Base-by-base conservation (phyloP, 2,113 vertebrate species). In the Neodontobutis hainanensis region DNA sequence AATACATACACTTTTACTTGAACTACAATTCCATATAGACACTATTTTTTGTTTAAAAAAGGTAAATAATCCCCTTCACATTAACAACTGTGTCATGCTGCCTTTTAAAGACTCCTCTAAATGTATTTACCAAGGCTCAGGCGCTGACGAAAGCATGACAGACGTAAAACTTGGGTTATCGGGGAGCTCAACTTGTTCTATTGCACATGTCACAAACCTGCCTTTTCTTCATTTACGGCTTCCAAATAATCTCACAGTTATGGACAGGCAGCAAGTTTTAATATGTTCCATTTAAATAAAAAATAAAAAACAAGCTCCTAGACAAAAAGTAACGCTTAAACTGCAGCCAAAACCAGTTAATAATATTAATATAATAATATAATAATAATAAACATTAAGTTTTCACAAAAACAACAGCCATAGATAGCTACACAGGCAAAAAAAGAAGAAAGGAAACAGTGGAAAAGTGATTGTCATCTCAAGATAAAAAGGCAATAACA, bases 401-500 rank as follows among this genome's bases (percentile, higher is more conserved):
- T 90, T 85, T 87, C 85, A 89, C 81, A 82, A 72, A 83, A 77
- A 81, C 66, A 80, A 78, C 77, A 83, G 84, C 79, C 66, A 85
- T 65, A 83, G 61, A 76, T 40, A 84, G 81, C 79, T 80, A 89
- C 80, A 90, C 79, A 76, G 77, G 87, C 68, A 84, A 75, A 76
- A 81, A 86, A 53, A 88, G 72, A 70, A 80, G 70, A 46, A 52
- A 65, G n/a, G 84, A 86, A 87, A 83, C 60, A 82, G 87, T 91
- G 89, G 89, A 88, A 92, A 91, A 93, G 83, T 90, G 91, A 92
- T 93, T 93, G 92, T 93, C 91, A 85, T 85, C 82, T 87, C 73
- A 92, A 88, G 78, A 78, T 79, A 27, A 90, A 91, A 92, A 93
- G 89, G 90, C 91, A 90, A 86, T 69, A 73, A 90, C 87, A 81